Percentiles rank a stretch among this genome's conserved stretches.
phyloP scores from a whole-genome alignment of 2,113 vertebrate genomes.

The Xenus cinereus region DNA sequence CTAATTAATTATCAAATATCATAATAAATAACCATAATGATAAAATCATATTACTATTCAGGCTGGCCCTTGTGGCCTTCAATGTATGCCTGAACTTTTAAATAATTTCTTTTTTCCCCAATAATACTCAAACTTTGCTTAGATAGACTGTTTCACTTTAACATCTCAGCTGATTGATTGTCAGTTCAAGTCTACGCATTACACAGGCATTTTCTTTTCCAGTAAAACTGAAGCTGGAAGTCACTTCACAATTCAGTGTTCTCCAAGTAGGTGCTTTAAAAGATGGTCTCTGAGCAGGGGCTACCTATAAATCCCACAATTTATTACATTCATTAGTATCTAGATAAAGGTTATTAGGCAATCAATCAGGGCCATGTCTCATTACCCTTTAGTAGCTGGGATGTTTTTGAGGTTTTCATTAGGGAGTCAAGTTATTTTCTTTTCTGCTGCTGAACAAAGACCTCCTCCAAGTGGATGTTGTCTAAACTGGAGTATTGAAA shows the following conservation, averaged over 20 bases:
- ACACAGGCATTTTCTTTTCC: background rate
- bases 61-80: background rate
- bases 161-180: slow-evolving; percentile 5
- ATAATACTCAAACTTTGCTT: background rate
- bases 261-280: slow-evolving; percentile 21
- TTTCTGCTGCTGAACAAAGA: slow-evolving; percentile 21
- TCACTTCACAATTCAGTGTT: background rate
- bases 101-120: background rate
- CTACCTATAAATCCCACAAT: slow-evolving; percentile 38
- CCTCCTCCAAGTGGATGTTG: slow-evolving; percentile 35
- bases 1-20: background rate
- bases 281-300: background rate
- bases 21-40: background rate
- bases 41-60: background rate
- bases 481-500: slow-evolving; percentile 26
- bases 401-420: slow-evolving; percentile 25
- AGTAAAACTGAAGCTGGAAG: slow-evolving; percentile 7
- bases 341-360: slow-evolving; percentile 60
- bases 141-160: background rate
- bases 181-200: background rate
- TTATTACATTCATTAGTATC: slow-evolving; percentile 49
- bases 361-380: slow-evolving; percentile 43
- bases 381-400: slow-evolving; percentile 52
- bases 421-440: slow-evolving; percentile 47
- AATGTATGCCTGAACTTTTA: background rate